Conservation (phyloP, 2,888 invertebrate genomes). For the Cephonodes hylas region DNA sequence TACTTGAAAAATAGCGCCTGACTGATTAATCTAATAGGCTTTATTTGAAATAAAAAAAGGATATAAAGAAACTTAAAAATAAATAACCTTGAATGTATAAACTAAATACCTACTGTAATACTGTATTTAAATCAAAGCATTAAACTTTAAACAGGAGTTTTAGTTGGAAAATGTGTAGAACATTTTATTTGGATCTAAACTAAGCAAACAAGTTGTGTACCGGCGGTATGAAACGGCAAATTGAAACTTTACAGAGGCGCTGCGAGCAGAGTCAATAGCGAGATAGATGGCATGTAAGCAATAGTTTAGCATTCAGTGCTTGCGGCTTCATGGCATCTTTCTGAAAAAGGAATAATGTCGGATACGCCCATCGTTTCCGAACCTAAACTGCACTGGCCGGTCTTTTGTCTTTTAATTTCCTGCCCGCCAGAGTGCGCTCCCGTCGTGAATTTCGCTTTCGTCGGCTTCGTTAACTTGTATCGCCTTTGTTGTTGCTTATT, state of each 20-base stretch:
- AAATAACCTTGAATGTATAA: not conserved
- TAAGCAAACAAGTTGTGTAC: not conserved
- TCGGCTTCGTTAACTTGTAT: constrained; percentile 78
- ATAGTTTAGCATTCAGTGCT: constrained; percentile 42
- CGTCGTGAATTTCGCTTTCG: constrained; percentile 76
- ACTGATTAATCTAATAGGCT: not conserved
- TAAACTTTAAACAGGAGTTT: not conserved
- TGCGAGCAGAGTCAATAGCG: not conserved
- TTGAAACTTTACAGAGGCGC: constrained; percentile 4
- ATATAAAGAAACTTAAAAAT: not conserved
- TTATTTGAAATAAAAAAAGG: too few relatives aligned
- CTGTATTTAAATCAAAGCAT: not conserved
- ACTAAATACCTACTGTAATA: not conserved
- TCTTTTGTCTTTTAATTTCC: constrained; percentile 81
- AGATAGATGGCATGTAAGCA: not conserved
- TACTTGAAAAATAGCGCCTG: too few relatives aligned
- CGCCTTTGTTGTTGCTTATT: constrained; percentile 77
- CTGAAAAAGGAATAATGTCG: constrained; percentile 44
- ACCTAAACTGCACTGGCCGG: constrained; percentile 68
- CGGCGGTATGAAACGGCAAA: not conserved
- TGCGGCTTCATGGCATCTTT: constrained; percentile 38
- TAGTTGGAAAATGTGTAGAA: not conserved
- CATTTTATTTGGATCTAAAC: not conserved
- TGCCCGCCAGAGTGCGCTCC: constrained; percentile 69
- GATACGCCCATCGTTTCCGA: constrained; percentile 73